Percentiles rank a stretch among this genome's conserved stretches.
Conservation (phyloP, 2,113 vertebrate species). For the Dasyornis broadbenti region DNA sequence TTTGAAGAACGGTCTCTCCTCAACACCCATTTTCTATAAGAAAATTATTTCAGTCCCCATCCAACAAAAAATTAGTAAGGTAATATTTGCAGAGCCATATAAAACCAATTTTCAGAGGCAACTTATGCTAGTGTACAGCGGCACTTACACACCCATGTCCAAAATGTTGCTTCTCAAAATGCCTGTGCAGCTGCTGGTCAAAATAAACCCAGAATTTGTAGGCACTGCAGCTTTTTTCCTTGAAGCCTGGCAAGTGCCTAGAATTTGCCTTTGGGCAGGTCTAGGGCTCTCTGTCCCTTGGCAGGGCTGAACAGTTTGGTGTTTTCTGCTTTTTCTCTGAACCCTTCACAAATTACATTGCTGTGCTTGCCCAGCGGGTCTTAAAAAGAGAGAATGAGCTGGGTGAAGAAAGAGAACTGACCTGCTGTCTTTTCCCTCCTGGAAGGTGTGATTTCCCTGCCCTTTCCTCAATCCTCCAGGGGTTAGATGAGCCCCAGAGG, state of each 20-base stretch:
- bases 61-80: neutral
- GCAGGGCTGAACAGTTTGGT: neutral
- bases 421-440: neutral
- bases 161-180: neutral
- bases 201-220: neutral
- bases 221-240: neutral
- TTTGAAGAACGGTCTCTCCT: neutral
- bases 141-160: neutral
- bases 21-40: neutral
- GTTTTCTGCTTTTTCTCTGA: neutral
- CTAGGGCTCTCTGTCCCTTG: neutral
- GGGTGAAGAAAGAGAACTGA: neutral
- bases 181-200: neutral
- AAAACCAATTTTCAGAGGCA: constrained; percentile 2
- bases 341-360: neutral
- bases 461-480: neutral
- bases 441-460: neutral
- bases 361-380: neutral
- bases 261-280: neutral
- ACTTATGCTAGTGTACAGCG: neutral
- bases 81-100: neutral
- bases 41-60: neutral
- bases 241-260: neutral
- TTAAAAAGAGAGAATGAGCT: neutral
- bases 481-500: neutral